Conservation (phyloP, 2,113 vertebrate genomes). For the Saimiri boliviensis region DNA sequence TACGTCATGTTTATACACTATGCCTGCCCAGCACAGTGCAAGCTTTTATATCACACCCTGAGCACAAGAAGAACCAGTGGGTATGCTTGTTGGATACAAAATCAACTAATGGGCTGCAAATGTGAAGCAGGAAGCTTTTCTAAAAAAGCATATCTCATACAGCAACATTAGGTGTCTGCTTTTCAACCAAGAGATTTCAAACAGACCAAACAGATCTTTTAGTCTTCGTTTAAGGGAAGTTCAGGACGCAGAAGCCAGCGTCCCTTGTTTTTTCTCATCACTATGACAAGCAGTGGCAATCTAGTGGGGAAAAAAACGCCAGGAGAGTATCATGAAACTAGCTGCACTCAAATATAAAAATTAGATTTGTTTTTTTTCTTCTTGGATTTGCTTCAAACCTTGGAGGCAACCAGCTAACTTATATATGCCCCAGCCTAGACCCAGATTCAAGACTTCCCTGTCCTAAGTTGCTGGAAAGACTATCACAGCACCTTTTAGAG, state of each 20-base stretch:
- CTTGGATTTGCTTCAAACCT: background rate
- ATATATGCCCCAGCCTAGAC: background rate
- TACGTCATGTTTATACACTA: background rate
- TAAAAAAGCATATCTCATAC: background rate
- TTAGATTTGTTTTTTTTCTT: background rate
- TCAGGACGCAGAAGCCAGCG: background rate
- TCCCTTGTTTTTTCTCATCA: background rate
- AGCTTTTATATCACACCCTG: background rate
- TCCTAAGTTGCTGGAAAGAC: background rate
- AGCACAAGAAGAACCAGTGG: background rate
- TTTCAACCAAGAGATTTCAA: background rate
- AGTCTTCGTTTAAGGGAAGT: background rate
- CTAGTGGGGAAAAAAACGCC: background rate
- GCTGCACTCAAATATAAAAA: background rate
- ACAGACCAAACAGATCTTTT: background rate
- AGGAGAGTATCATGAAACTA: background rate
- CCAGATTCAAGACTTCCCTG: background rate
- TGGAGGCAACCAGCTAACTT: background rate
- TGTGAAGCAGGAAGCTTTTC: slow-evolving; percentile 4
- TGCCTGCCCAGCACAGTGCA: background rate
- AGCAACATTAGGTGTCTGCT: background rate
- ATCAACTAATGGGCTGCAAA: background rate
- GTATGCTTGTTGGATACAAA: background rate
- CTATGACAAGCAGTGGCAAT: background rate
- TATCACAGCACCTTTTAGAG: background rate